Base-by-base conservation (phyloP, 2,888 invertebrate species). In the Epicampocera succincta region DNA sequence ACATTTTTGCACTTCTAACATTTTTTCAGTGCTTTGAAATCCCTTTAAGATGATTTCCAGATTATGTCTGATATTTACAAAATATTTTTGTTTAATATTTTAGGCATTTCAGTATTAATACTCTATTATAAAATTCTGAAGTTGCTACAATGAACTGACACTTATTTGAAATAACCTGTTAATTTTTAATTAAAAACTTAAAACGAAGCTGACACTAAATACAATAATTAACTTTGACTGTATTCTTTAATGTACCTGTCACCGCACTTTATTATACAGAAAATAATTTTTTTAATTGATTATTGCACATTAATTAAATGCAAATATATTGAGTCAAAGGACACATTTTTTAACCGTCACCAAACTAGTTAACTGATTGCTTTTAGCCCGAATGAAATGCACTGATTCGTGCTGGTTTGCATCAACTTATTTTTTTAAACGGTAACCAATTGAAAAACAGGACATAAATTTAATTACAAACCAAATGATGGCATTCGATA, bases 351-450 rank as follows among this genome's bases (percentile, higher is more conserved):
- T 60, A 12, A 50, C 68, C 33, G 33, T 46, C 21, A 68, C 52
- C 46, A 76, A 61, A 61, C 54, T 75, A 75, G 52, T 75, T 61
- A 76, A 60, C 44, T 60, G 68, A 61, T 69, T 68, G 66, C 33
- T 58, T 50, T 44, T 44, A 75, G n/a, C 40, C 15, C 25, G 65
- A 38, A 46, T 63, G 44, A 42, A 75, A 33, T 38, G 40, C 2
- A 17, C 40, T n/a, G n/a, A 44, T 19, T 15, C 29, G 0, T 9
- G n/a, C 15, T 5, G 8, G 33, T 33, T 33, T 33, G 15, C 8
- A 19, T 48, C 17, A 33, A 15, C 29, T 56, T 19, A n/a, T 40
- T 3, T 6, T 17, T 11, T 12, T 25, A 25, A 25, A n/a, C n/a
- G n/a, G n/a, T n/a, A n/a, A n/a, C n/a, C n/a, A n/a, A n/a, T n/a